These are phyloP conservation scores for Calliopum simillimum DNA, from an alignment of 2,888 invertebrate species.

Conservation along the genomic window DNA sequence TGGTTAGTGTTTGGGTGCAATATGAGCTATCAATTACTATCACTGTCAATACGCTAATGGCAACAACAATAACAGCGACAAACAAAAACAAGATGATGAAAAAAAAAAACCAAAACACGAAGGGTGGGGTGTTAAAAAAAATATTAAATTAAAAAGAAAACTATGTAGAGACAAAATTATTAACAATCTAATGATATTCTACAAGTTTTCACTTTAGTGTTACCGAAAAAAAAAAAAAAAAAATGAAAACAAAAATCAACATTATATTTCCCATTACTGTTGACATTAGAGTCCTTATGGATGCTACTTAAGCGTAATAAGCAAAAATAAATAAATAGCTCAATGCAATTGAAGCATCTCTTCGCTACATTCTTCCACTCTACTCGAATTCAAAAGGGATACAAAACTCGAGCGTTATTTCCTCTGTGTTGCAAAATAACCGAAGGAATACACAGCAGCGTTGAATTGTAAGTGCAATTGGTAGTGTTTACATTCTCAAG, in stretches of 20 bases:
- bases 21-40: conserved; percentile 21
- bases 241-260: no score
- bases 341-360: conserved; percentile 22
- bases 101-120: no score
- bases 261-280: no score
- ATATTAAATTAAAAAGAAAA: no score
- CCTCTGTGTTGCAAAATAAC: no score
- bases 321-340: conserved; percentile 33
- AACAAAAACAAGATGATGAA: no score
- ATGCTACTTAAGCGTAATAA: conserved; percentile 25
- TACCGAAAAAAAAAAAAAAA: no score
- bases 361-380: conserved; percentile 7
- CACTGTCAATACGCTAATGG: conserved; percentile 27
- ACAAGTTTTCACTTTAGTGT: no score
- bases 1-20: background rate
- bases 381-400: background rate
- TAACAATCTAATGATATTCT: no score
- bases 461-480: background rate
- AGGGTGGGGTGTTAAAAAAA: no score
- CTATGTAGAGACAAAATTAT: no score
- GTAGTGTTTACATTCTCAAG: conserved; percentile 20
- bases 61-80: background rate
- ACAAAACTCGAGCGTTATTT: no score
- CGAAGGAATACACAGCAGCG: background rate
- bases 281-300: background rate